These are phyloP conservation scores for Heliconius erato DNA, from an alignment of 2,888 invertebrate genomes.

Conservation along the genomic window DNA sequence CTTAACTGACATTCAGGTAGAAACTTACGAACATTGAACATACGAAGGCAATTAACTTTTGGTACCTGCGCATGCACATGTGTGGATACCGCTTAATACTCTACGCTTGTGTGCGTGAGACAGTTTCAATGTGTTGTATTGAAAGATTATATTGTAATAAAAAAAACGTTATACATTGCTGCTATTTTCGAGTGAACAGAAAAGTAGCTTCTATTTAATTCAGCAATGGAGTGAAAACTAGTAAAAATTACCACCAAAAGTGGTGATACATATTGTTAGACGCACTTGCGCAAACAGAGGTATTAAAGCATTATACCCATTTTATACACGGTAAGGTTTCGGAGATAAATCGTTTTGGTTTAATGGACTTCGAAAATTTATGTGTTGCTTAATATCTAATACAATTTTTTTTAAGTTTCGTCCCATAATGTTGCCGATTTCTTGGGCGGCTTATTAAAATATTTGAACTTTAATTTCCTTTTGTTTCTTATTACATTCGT, in stretches of 20 bases:
- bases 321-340: conserved; percentile 56
- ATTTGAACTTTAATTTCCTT: conserved; percentile 23
- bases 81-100: conserved; percentile 56
- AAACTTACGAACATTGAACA: conserved; percentile 80
- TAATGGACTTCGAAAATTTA: conserved; percentile 82
- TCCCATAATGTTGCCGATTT: conserved; percentile 54
- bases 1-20: conserved; percentile 68
- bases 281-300: conserved; percentile 78
- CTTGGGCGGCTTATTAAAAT: conserved; percentile 45
- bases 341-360: conserved; percentile 75
- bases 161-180: conserved; percentile 42
- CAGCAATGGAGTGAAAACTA: conserved; percentile 46
- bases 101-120: conserved; percentile 49
- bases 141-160: background rate
- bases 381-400: conserved; percentile 73
- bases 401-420: conserved; percentile 60
- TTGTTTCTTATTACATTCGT: conserved; percentile 30
- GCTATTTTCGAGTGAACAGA: background rate
- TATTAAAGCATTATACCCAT: conserved; percentile 59
- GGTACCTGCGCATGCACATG: conserved; percentile 76
- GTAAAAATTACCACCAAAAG: too few relatives aligned
- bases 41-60: conserved; percentile 84
- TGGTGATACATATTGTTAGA: conserved; percentile 7
- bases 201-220: background rate
- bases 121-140: conserved; percentile 33